phyloP scores from a whole-genome alignment of 2,888 invertebrate genomes.

The Timandra comae region DNA sequence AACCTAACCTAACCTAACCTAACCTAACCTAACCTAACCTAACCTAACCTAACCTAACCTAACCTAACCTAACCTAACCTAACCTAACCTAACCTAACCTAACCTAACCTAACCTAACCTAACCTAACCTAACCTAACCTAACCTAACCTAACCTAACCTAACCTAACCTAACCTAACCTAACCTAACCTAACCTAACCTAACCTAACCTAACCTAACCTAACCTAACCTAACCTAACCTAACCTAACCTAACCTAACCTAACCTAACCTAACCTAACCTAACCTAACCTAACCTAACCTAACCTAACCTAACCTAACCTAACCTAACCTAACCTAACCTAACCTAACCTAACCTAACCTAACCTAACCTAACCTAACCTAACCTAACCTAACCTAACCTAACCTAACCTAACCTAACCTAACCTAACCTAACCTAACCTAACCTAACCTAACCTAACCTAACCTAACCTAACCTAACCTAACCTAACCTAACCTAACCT shows the following conservation, averaged over 20 bases:
- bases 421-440: too few species aligned
- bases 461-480: slow-evolving; percentile 15
- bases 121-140: slow-evolving; percentile 7
- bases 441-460: slow-evolving; percentile 15
- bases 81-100: too few species aligned
- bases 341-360: too few species aligned
- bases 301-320: slow-evolving; percentile 10
- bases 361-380: too few species aligned
- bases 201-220: slow-evolving; percentile 7
- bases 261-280: slow-evolving; percentile 3
- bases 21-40: too few species aligned
- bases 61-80: too few species aligned
- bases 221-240: slow-evolving; percentile 6
- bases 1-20: slow-evolving; percentile 6
- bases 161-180: too few species aligned
- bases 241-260: too few species aligned
- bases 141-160: slow-evolving; percentile 6
- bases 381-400: slow-evolving; percentile 11
- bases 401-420: slow-evolving; percentile 12
- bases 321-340: too few species aligned
- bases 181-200: slow-evolving; percentile 6
- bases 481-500: slow-evolving; percentile 10
- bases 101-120: slow-evolving; percentile 7
- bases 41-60: too few species aligned
- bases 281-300: slow-evolving; percentile 16